Evolutionary conservation across 92 coral and sea anemone genomes (phyloP).

Genomic region (Phenganax marumi): DNA sequence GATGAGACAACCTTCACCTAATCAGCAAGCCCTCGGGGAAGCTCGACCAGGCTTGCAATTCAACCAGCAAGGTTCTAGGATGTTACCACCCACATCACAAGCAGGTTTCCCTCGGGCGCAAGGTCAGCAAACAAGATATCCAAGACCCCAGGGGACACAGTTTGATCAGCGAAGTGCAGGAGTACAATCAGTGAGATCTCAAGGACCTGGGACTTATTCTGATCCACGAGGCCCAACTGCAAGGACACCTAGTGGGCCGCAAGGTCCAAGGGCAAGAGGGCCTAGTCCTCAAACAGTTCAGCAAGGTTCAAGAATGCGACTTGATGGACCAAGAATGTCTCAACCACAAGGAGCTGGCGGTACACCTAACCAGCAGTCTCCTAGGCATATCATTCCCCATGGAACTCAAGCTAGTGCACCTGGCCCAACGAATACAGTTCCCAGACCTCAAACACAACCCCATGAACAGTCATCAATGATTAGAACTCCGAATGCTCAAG

Average conservation of each 20-base stretch:
- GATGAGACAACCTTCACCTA: background rate
- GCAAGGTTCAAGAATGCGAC: constrained; percentile 19
- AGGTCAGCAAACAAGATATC: background rate
- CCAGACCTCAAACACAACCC: background rate
- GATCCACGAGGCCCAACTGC: background rate
- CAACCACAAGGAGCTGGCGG: too few relatives aligned
- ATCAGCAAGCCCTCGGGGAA: too few relatives aligned
- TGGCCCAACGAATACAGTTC: background rate
- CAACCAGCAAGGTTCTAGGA: background rate
- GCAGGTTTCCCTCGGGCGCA: background rate
- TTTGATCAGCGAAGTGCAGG: constrained; percentile 13
- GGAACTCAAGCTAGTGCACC: too few relatives aligned
- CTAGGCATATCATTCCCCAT: too few relatives aligned
- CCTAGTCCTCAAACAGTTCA: background rate
- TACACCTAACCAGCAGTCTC: too few relatives aligned
- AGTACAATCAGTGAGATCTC: background rate
- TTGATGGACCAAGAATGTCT: too few relatives aligned
- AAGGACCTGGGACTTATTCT: background rate
- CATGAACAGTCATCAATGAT: too few relatives aligned
- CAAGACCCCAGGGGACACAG: background rate
- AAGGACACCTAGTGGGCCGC: background rate
- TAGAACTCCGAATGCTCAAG: background rate
- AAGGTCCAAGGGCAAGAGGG: background rate
- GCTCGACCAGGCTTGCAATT: background rate
- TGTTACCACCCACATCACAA: constrained; percentile 10